A percentile compares a stretch with the other conserved stretches of the same genome.
These are phyloP conservation scores for Nysson spinosus DNA, from an alignment of 2,888 invertebrate genomes.

Conservation along the genomic window DNA sequence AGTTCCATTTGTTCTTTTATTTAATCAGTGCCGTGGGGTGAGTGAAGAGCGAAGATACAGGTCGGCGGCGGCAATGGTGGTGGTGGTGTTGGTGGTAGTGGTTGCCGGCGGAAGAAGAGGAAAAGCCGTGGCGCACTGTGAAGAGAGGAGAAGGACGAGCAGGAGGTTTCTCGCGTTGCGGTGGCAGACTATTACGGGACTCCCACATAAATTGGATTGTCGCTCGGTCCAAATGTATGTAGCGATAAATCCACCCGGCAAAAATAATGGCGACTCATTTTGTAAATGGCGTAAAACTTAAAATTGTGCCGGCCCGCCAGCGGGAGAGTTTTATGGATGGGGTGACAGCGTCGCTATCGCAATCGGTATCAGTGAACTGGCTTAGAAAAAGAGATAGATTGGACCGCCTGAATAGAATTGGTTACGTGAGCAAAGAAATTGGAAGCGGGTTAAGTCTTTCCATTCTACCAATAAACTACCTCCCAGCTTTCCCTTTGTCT, in stretches of 20 bases:
- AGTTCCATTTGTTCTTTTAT: constrained; percentile 65
- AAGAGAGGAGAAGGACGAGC: constrained; percentile 32
- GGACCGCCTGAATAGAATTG: constrained; percentile 45
- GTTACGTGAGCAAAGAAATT: constrained; percentile 50
- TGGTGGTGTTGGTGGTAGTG: neutral
- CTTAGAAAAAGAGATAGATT: constrained; percentile 52
- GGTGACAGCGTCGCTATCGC: constrained; percentile 63
- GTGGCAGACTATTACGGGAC: constrained; percentile 75
- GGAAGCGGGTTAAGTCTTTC: constrained; percentile 14
- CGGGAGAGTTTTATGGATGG: constrained; percentile 58
- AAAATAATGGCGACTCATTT: constrained; percentile 77
- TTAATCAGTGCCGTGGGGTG: constrained; percentile 65
- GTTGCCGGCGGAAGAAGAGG: constrained; percentile 39
- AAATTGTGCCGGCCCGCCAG: constrained; percentile 67
- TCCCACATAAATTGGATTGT: constrained; percentile 75
- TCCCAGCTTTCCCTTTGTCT: constrained; percentile 22
- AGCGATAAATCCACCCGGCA: constrained; percentile 73
- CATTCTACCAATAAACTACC: constrained; percentile 33
- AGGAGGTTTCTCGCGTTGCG: constrained; percentile 70
- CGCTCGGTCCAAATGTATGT: constrained; percentile 74
- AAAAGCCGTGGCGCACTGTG: constrained; percentile 53
- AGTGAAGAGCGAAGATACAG: constrained; percentile 33
- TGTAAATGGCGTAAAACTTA: constrained; percentile 77
- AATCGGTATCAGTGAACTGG: constrained; percentile 54
- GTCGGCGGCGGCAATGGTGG: constrained; percentile 5